phyloP scores from a whole-genome alignment of 2,113 vertebrate species.

The Pelvicachromis taeniatus region DNA sequence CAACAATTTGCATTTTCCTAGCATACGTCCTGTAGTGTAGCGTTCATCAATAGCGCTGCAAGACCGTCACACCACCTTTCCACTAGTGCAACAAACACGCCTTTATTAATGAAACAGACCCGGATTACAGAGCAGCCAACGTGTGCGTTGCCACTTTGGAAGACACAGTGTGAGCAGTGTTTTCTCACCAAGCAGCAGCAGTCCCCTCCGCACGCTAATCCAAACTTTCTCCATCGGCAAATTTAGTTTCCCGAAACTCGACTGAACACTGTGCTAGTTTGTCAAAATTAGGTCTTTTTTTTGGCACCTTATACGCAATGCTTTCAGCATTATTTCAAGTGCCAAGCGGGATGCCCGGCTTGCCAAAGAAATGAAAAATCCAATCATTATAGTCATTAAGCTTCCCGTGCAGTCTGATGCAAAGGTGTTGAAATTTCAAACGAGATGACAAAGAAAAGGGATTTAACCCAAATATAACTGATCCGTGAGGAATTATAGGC shows the following conservation, averaged over 20 bases:
- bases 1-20: background rate
- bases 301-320: slow-evolving; percentile 6
- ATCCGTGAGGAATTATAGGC: slow-evolving; percentile 18
- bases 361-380: slow-evolving; percentile 20
- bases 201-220: background rate
- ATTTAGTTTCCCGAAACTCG: background rate
- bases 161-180: slow-evolving; percentile 48
- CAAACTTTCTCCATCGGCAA: slow-evolving; percentile 40
- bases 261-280: slow-evolving; percentile 1
- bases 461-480: slow-evolving; percentile 20
- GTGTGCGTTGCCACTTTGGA: background rate
- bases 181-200: slow-evolving; percentile 8
- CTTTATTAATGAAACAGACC: slow-evolving; percentile 27
- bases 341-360: background rate
- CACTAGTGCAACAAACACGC: slow-evolving; percentile 20
- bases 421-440: slow-evolving; percentile 24
- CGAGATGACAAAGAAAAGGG: slow-evolving; percentile 16
- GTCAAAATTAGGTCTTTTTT: slow-evolving; percentile 12
- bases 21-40: background rate
- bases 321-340: background rate
- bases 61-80: background rate
- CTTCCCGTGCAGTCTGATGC: background rate
- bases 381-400: slow-evolving; percentile 17
- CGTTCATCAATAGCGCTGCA: background rate
- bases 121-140: slow-evolving; percentile 13